These are phyloP conservation scores for Reticulitermes speratus DNA, from an alignment of 1,140 invertebrate genomes.

Conservation along the genomic window DNA sequence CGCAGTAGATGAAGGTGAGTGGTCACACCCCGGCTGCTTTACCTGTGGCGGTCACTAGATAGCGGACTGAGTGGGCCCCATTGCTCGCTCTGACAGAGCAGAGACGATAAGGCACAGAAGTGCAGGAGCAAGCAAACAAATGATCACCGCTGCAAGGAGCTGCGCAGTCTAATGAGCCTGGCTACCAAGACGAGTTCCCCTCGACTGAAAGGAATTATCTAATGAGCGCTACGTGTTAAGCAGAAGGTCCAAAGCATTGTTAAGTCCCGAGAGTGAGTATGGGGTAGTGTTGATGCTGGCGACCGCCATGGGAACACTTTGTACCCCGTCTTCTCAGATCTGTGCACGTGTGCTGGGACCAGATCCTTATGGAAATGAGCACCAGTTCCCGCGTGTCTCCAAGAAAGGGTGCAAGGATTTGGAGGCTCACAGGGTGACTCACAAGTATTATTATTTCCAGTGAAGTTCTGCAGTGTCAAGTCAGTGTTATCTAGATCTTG, in stretches of 20 bases:
- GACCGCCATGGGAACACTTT: background rate
- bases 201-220: background rate
- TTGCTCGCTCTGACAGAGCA: too few species aligned
- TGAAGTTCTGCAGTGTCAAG: too few species aligned
- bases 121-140: too few species aligned
- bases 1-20: too few species aligned
- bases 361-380: background rate
- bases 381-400: background rate
- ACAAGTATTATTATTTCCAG: background rate
- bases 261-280: background rate
- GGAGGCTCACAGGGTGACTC: background rate
- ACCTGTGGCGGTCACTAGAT: too few species aligned
- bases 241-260: background rate
- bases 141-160: background rate
- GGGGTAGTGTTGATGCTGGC: background rate
- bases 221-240: background rate
- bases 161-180: background rate
- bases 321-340: background rate
- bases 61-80: too few species aligned
- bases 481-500: too few species aligned
- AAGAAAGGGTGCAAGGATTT: background rate
- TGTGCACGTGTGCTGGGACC: background rate
- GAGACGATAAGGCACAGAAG: too few species aligned
- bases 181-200: background rate
- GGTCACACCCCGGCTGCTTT: too few species aligned